A percentile compares a stretch with the other conserved stretches of the same genome.
Conservation (phyloP, 1,140 invertebrate species). For the Drosophila ironensis region DNA sequence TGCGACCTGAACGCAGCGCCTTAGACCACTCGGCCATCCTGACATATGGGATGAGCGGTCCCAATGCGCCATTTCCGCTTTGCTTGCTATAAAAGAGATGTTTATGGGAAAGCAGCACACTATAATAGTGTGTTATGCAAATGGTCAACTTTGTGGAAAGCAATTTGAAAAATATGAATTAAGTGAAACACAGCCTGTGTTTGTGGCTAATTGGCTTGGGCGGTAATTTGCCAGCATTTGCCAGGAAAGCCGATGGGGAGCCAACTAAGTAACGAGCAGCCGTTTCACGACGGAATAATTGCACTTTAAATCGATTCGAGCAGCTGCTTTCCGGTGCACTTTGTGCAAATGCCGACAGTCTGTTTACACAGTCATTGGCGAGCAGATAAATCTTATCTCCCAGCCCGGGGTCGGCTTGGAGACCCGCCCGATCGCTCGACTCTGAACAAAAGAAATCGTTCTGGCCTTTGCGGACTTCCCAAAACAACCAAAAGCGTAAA, state of each 20-base stretch:
- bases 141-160: constrained; percentile 19
- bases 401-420: neutral
- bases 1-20: constrained; percentile 97
- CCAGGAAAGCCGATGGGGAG: constrained; percentile 19
- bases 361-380: constrained; percentile 27
- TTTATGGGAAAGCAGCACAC: constrained; percentile 1
- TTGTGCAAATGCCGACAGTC: constrained; percentile 39
- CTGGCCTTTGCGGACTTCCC: constrained; percentile 14
- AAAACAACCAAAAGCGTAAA: constrained; percentile 14
- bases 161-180: too few species aligned
- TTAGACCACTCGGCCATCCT: constrained; percentile 88
- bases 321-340: constrained; percentile 35
- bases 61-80: constrained; percentile 3
- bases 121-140: constrained; percentile 12
- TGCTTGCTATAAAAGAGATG: constrained; percentile 4
- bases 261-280: constrained; percentile 22
- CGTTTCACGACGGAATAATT: constrained; percentile 32
- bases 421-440: constrained; percentile 1
- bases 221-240: constrained; percentile 30
- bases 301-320: constrained; percentile 39
- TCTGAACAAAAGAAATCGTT: constrained; percentile 26
- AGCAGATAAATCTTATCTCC: constrained; percentile 35
- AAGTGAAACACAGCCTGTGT: neutral
- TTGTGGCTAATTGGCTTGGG: neutral
- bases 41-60: constrained; percentile 25